Conservation (phyloP, 1,140 invertebrate genomes). For the Cepaea nemoralis region DNA sequence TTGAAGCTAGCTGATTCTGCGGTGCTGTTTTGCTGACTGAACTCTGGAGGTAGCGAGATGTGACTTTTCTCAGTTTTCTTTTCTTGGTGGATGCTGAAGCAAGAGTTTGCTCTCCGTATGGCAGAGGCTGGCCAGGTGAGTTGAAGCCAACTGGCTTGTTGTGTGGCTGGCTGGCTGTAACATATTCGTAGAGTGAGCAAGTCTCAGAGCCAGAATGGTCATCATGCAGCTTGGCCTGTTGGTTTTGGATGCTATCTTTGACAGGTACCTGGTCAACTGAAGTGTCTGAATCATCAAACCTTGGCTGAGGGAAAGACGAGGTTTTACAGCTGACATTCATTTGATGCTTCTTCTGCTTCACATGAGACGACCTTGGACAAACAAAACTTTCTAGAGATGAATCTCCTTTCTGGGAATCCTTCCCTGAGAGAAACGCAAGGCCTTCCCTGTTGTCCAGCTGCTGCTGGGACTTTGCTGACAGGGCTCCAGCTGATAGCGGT, state of each 20-base stretch:
- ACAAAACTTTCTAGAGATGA: neutral
- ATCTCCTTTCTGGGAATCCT: neutral
- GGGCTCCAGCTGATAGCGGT: neutral
- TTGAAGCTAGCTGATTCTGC: neutral
- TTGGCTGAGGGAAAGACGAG: neutral
- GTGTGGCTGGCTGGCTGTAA: neutral
- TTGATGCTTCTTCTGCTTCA: neutral
- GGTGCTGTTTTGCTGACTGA: neutral
- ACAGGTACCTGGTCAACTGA: constrained; percentile 3
- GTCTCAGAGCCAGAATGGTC: constrained; percentile 28
- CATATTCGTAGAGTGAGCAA: constrained; percentile 29
- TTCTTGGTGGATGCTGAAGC: neutral
- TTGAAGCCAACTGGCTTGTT: neutral
- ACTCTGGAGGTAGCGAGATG: constrained; percentile 32
- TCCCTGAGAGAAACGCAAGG: neutral
- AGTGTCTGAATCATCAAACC: constrained; percentile 21
- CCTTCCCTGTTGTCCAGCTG: neutral
- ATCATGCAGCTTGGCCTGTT: neutral
- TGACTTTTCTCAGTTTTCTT: neutral
- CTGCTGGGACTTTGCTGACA: neutral
- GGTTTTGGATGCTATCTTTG: neutral
- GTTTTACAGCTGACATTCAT: neutral
- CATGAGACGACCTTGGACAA: neutral
- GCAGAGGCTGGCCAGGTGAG: neutral
- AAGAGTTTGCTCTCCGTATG: neutral